Evolutionary conservation across 2,888 invertebrate species (phyloP).

Genomic region (Sicus ferrugineus): DNA sequence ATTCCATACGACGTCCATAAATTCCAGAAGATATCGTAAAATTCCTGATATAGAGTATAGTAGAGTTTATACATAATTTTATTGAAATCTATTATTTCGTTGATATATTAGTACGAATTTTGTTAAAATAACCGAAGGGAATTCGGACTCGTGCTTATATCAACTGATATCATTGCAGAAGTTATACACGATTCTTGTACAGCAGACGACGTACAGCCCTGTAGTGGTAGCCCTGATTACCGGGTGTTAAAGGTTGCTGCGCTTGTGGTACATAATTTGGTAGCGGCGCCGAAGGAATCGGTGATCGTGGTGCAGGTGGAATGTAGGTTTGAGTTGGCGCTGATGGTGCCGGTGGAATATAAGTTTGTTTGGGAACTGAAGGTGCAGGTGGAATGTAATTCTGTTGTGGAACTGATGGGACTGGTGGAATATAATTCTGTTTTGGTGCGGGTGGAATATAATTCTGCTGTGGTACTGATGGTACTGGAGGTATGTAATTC

Average conservation of each 20-base stretch:
- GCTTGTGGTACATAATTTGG: conserved; percentile 14
- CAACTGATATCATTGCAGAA: not conserved
- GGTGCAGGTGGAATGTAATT: conserved; percentile 37
- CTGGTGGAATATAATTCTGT: conserved; percentile 4
- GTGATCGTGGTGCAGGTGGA: conserved; percentile 37
- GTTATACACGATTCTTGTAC: conserved; percentile 36
- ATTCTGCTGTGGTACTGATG: conserved; percentile 34
- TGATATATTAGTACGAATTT: not conserved
- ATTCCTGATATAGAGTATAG: no score
- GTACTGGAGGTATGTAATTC: conserved; percentile 22
- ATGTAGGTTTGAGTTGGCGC: conserved; percentile 25
- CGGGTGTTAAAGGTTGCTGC: conserved; percentile 3
- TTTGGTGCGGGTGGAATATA: conserved; percentile 36
- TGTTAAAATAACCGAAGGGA: not conserved
- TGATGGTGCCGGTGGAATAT: conserved; percentile 21
- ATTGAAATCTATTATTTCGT: no score
- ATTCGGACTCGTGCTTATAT: not conserved
- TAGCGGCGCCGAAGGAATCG: conserved; percentile 41
- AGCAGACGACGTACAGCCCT: conserved; percentile 40
- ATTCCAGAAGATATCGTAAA: no score
- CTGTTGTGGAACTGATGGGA: conserved; percentile 20
- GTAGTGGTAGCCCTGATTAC: conserved; percentile 41
- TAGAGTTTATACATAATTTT: not conserved
- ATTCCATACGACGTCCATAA: no score
- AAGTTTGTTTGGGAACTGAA: conserved; percentile 35